Conservation (phyloP, 2,888 invertebrate genomes). For the Microctonus hyperodae region DNA sequence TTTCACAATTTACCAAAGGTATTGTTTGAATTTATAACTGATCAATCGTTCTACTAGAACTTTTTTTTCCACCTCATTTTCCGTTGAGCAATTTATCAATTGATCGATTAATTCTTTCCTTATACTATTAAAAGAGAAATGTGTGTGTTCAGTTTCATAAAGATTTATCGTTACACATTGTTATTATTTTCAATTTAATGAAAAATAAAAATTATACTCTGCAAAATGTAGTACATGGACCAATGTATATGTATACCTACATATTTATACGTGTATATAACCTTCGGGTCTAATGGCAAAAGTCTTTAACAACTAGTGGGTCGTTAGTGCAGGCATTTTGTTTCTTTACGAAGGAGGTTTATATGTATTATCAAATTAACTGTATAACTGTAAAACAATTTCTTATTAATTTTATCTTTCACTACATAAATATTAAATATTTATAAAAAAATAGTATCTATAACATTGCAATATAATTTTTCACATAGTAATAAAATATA, state of each 20-base stretch:
- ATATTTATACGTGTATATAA: background rate
- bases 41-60: background rate
- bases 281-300: background rate
- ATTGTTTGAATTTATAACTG: background rate
- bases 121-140: conserved; percentile 2
- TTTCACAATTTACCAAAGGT: background rate
- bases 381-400: background rate
- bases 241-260: background rate
- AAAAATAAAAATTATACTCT: background rate
- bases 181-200: background rate
- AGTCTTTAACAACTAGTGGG: conserved; percentile 3
- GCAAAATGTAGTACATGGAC: background rate
- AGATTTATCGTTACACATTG: background rate
- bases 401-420: background rate
- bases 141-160: background rate
- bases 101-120: background rate
- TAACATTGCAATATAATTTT: background rate
- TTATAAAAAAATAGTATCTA: background rate
- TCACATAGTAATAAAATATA: background rate
- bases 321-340: background rate
- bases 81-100: conserved; percentile 12
- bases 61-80: background rate
- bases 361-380: background rate
- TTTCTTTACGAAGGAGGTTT: background rate
- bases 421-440: background rate